Percentiles rank a stretch among this genome's conserved stretches.
Conservation (phyloP, 2,113 vertebrate species). For the Phyllostomus hastatus region DNA sequence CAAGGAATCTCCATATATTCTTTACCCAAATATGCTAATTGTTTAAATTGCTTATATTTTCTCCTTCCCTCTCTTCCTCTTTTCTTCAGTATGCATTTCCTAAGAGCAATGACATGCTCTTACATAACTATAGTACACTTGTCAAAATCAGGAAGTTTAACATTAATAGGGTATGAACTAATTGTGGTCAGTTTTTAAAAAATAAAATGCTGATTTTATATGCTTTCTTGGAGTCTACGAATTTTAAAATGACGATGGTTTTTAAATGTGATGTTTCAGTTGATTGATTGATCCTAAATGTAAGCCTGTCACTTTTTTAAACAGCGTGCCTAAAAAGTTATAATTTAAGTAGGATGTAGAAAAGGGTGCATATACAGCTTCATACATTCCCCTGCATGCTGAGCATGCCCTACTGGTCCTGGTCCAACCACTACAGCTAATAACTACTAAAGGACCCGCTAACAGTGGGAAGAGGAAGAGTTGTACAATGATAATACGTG, state of each 20-base stretch:
- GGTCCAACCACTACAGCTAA: not conserved
- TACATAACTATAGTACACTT: not conserved
- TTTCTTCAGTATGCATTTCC: not conserved
- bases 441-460: not conserved
- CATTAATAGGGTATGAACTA: not conserved
- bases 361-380: not conserved
- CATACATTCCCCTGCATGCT: not conserved
- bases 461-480: not conserved
- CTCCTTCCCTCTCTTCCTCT: not conserved
- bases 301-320: conserved; percentile 53
- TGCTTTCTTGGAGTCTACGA: not conserved
- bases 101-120: not conserved
- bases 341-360: conserved; percentile 40
- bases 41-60: not conserved
- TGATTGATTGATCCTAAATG: conserved; percentile 57
- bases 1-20: not conserved
- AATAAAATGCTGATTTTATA: conserved; percentile 46
- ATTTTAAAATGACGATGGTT: conserved; percentile 49
- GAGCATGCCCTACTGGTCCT: not conserved
- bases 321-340: not conserved
- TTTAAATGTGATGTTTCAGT: conserved; percentile 46
- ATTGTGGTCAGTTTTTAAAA: not conserved
- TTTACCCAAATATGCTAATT: not conserved
- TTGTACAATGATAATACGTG: not conserved
- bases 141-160: not conserved